Evolutionary conservation across 2,888 invertebrate species (phyloP).

Genomic region (Neria commutata): DNA sequence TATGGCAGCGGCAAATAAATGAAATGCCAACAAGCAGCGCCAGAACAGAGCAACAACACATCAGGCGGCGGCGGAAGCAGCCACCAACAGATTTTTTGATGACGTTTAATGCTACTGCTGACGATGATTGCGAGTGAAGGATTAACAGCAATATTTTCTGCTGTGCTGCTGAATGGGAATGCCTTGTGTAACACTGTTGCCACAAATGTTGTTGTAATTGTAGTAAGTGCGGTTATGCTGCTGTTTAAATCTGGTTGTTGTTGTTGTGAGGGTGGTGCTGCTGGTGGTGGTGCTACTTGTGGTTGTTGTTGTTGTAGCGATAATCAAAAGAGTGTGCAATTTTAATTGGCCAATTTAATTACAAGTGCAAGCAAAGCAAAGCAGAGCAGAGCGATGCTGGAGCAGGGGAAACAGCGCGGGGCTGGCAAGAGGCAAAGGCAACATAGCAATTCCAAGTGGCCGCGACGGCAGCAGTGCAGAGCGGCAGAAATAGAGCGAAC

Average conservation of each 20-base stretch:
- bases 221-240: no score
- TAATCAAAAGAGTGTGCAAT: constrained; percentile 61
- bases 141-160: no score
- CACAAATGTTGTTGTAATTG: constrained; percentile 20
- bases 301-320: constrained; percentile 35
- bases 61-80: not conserved
- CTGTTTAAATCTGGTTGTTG: not conserved
- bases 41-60: not conserved
- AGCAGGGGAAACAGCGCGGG: not conserved
- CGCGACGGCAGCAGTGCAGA: no score
- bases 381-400: constrained; percentile 25
- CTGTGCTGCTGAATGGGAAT: no score
- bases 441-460: no score
- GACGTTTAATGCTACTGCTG: not conserved
- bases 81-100: not conserved
- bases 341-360: constrained; percentile 61
- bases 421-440: no score
- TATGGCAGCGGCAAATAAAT: not conserved
- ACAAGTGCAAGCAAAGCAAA: constrained; percentile 51
- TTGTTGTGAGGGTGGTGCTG: no score
- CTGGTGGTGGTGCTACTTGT: no score
- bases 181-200: no score
- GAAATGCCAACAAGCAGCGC: not conserved
- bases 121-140: constrained; percentile 12
- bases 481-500: no score